phyloP scores from a whole-genome alignment of 2,797 vertebrate genomes.

The Epinephelus malabaricus region DNA sequence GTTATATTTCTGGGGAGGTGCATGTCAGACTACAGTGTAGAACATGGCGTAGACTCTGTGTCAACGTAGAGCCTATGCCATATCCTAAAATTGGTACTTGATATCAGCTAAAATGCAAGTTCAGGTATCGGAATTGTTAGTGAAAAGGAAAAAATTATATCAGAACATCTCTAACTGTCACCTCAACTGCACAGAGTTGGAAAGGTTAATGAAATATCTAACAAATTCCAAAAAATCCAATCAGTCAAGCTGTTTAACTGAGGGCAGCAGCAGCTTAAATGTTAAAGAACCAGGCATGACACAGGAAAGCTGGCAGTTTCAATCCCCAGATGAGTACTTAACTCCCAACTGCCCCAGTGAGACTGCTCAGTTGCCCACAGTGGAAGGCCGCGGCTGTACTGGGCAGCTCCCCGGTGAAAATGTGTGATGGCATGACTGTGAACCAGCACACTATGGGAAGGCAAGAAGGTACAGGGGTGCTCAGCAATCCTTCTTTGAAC shows the following conservation, averaged over 20 bases:
- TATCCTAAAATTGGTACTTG: no score
- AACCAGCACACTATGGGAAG: conserved; percentile 13
- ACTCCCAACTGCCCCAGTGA: conserved; percentile 42
- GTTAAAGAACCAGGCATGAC: conserved; percentile 16
- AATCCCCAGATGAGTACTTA: conserved; percentile 31
- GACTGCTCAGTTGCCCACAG: conserved; percentile 42
- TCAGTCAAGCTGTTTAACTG: background rate
- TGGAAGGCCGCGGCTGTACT: background rate
- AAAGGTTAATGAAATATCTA: background rate
- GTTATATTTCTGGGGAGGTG: no score
- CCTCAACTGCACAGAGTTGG: background rate
- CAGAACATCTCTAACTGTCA: background rate
- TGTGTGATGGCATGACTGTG: conserved; percentile 22
- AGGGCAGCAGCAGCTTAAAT: conserved; percentile 12
- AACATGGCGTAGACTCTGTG: no score
- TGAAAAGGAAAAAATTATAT: no score
- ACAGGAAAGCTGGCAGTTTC: conserved; percentile 17
- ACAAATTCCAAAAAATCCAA: background rate
- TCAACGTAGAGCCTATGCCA: no score
- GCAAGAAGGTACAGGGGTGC: background rate
- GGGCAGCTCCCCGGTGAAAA: conserved; percentile 50
- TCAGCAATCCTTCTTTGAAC: conserved; percentile 26
- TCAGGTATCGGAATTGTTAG: no score
- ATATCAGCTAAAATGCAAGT: no score
- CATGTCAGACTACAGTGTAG: no score